Base-by-base conservation (phyloP, 1,140 invertebrate genomes). In the Calycopis cecrops region DNA sequence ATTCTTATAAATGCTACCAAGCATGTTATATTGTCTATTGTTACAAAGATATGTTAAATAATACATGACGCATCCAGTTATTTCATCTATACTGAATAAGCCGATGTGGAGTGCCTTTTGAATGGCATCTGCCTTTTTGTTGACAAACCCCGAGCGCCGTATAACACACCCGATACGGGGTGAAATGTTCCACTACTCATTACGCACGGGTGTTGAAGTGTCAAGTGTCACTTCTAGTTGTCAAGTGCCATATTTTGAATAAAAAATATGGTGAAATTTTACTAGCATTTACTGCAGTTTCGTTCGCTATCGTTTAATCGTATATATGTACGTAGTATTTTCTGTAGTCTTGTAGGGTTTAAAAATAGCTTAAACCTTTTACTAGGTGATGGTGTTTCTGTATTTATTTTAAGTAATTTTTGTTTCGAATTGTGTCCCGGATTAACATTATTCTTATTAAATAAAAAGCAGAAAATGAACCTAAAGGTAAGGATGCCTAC, bases 161-260 rank as follows among this genome's bases (percentile, higher is more conserved):
- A 16, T 44, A 16, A n/a, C 9, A 37, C 35, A n/a, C 14, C 16
- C 12, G 6, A 17, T 16, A 44, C 14, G 40, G 40, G 40, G 40
- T 17, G 40, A 44, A 35, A 37, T 16, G 16, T 44, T 44, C 40
- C 9, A 9, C 17, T 9, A 44, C 40, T 44, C 40, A 16, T 44
- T 16, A 44, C 14, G 40, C 40, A 44, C 21, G 21, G 17, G 40
- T 44, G 40, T 44, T 12, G 40, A 44, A 44, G 40, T 44, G 40
- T 44, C 40, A 44, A 44, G 40, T 44, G 40, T 44, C 40, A 44
- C 40, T 44, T 17, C 12, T 44, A 28, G 40, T 14, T 14, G 40
- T 16, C 14, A 44, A 9, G 40, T 9, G 16, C 16, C 40, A 44
- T 16, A 16, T 44, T 44, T 44, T 8, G 40, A 16, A 16, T 9